Evolutionary conservation across 2,888 invertebrate genomes (phyloP), one percentile per base, ranked within the genome.

Genomic region (Steinernema hermaphroditum): DNA sequence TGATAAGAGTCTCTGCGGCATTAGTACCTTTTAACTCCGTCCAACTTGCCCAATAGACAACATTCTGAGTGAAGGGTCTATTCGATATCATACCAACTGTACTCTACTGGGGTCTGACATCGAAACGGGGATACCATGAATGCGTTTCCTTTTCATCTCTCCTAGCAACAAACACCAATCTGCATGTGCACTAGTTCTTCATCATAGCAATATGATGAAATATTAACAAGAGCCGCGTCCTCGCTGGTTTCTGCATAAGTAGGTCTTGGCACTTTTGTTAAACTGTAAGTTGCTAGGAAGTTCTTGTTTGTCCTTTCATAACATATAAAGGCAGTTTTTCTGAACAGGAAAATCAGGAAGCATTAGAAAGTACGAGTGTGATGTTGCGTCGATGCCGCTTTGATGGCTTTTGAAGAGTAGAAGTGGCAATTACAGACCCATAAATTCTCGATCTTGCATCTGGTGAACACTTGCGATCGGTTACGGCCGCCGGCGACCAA

Each of bases 401-500:
- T 62, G 62, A 62, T 34, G 32, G 27, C 62, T 62, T 62, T 32
- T 62, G 62, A 62, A 62, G 62, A 62, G 62, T 27, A 22, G 62
- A 32, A 62, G 22, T 62, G 62, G 62, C 62, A 62, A 62, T 62
- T 62, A 62, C 62, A 32, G 62, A 32, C 62, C 62, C 29, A 62
- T 62, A 62, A 62, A 62, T 62, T 62, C 62, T 62, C 62, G 62
- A 62, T 62, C 32, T 50, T 62, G 62, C 62, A 62, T 62, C 62
- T 62, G 62, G 62, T n/a, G 62, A 62, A 62, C 62, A 62, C 62
- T 62, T 62, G 62, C 32, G 62, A 62, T 54, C 62, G 32, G 62
- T 62, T 62, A 32, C 29, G 29, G 32, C 27, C 27, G 62, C 22
- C 32, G 29, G 29, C 62, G 34, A 19, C 29, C 62, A 27, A 62